Evolutionary conservation across 2,888 invertebrate species (phyloP).

Genomic region (Athalia cordata): DNA sequence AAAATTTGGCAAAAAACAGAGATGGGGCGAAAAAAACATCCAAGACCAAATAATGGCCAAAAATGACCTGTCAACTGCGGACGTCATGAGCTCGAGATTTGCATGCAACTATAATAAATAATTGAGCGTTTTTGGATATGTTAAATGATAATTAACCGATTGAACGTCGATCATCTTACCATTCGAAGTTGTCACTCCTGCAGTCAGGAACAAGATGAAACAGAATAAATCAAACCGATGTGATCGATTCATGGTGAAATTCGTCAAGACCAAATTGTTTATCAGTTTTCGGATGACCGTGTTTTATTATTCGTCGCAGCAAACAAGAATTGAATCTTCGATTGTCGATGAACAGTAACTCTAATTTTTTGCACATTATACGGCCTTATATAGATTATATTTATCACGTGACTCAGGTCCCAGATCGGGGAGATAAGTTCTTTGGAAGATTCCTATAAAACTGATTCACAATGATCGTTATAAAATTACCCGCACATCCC

Average conservation of each 20-base stretch:
- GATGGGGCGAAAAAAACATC: no score
- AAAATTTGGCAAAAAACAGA: neutral
- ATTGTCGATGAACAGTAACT: slow-evolving; percentile 2
- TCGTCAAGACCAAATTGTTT: neutral
- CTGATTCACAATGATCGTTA: no score
- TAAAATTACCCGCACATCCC: no score
- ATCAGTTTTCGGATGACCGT: no score
- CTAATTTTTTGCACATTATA: neutral
- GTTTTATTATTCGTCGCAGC: no score
- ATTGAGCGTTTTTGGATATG: neutral
- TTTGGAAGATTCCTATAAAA: neutral
- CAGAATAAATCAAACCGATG: neutral
- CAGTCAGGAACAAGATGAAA: neutral
- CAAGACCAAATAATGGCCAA: no score
- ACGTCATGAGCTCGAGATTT: no score
- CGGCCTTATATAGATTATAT: neutral
- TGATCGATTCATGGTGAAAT: slow-evolving; percentile 11
- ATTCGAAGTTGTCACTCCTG: slow-evolving; percentile 7
- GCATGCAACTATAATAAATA: no score
- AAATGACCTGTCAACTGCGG: no score
- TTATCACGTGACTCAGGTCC: slow-evolving; percentile 22
- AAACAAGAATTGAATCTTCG: neutral
- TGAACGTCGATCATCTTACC: slow-evolving; percentile 10
- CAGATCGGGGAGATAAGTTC: slow-evolving; percentile 7
- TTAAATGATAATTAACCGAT: neutral